phyloP scores from a whole-genome alignment of 2,113 vertebrate genomes.

The Actenoides hombroni region DNA sequence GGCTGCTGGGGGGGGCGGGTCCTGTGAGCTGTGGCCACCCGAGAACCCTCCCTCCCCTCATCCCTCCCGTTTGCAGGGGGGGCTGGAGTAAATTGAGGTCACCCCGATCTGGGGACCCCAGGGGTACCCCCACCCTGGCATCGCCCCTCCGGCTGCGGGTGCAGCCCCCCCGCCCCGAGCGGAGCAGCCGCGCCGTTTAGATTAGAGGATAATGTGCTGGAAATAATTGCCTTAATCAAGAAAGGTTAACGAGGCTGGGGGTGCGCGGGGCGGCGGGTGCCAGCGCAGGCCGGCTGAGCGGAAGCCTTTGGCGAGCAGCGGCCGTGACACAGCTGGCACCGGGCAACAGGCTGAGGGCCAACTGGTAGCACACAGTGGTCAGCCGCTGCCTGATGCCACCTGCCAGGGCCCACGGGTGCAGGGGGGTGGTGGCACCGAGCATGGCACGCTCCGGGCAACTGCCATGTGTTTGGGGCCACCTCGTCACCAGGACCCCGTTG shows the following conservation, averaged over 20 bases:
- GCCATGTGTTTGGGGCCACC: too few relatives aligned
- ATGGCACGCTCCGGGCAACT: fast-evolving
- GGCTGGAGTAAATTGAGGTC: too few relatives aligned
- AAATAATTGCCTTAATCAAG: slow-evolving; percentile 82
- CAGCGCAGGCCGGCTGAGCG: slow-evolving; percentile 62
- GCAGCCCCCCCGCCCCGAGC: neutral
- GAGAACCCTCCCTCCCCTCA: neutral
- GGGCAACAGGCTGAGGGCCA: too few relatives aligned
- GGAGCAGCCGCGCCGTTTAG: slow-evolving; percentile 40
- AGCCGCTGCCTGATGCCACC: neutral
- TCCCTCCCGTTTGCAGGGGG: neutral
- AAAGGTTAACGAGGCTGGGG: slow-evolving; percentile 78
- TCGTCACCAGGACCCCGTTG: too few relatives aligned
- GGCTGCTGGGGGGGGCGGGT: neutral
- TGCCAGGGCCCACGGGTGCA: neutral
- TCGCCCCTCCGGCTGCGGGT: neutral
- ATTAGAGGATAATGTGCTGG: slow-evolving; percentile 75
- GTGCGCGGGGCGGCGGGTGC: slow-evolving; percentile 57
- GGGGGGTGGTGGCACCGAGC: neutral
- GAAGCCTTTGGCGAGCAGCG: neutral
- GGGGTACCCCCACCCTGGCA: neutral
- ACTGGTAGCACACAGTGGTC: neutral
- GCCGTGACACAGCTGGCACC: neutral
- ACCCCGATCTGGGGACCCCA: neutral
- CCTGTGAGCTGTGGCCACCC: neutral